These are phyloP conservation scores for Popillia japonica DNA, from an alignment of 1,140 invertebrate species.

Conservation along the genomic window DNA sequence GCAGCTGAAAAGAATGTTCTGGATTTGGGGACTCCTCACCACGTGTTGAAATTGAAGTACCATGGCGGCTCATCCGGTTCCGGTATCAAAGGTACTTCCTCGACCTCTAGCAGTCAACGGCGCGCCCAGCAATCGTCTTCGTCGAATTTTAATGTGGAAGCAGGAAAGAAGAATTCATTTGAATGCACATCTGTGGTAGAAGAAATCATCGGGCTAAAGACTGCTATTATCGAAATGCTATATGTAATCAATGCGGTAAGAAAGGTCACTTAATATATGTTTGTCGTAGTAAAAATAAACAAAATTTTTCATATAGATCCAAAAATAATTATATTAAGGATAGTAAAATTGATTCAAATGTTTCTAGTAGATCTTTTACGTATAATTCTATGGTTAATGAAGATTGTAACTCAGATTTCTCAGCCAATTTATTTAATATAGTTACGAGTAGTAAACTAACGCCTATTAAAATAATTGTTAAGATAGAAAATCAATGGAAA, in stretches of 20 bases:
- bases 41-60: background rate
- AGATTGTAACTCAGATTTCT: background rate
- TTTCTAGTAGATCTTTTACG: too few relatives aligned
- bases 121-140: background rate
- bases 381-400: background rate
- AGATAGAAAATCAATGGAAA: background rate
- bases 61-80: background rate
- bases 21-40: background rate
- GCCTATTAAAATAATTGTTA: background rate
- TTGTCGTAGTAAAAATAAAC: too few relatives aligned
- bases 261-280: background rate
- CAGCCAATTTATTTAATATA: background rate
- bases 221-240: background rate
- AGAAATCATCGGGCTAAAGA: background rate
- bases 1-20: background rate
- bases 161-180: background rate
- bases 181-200: background rate
- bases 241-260: background rate
- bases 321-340: too few relatives aligned
- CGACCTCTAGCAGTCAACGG: background rate
- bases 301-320: too few relatives aligned
- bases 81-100: background rate
- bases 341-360: too few relatives aligned
- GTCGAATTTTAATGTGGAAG: background rate
- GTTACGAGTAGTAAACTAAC: background rate